Evolutionary conservation across 2,113 vertebrate genomes (phyloP), one percentile per base, ranked within the genome.

Genomic region (Calyptommatus sinebrachiatus): DNA sequence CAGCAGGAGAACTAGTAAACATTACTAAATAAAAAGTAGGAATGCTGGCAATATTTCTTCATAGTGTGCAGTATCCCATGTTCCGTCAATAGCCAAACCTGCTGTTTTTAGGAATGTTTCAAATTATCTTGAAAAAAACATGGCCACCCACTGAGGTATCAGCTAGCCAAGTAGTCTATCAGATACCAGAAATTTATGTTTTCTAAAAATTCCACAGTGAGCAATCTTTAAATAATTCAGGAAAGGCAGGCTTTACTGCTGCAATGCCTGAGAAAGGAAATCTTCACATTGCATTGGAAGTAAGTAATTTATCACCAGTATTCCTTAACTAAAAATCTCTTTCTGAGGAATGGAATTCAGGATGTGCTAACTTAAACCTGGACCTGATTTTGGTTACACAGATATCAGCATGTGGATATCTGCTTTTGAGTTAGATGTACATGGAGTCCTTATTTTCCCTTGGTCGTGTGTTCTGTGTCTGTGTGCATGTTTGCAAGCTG

Each of bases 31-130:
- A 4, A 31, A 45, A 20, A 20, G 16, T 41, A 35, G 14, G 76
- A 78, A 22, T 71, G 26, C 8, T 69, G 60, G 45, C 18, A 45
- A 50, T 31, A 20, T 53, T 70, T 72, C 46, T 77, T 9, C 62
- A 29, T 63, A 41, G 10, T 82, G 10, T 16, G 8, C 9, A n/a
- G 50, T 67, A 46, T 66, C 26, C 46, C 7, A 26, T 0, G 0
- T 53, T 69, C 61, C 41, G 6, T 81, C 45, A 66, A 79, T 76
- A 66, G 28, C 45, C 70, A 73, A 29, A 48, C 21, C 60, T 65
- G 12, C 70, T 80, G 29, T 29, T 73, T 73, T 73, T 66, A 41
- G 46, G 50, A 69, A 41, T 41, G 78, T 73, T 80, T 73, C 41
- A 48, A 73, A 80, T 57, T 31, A 73, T 11, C 41, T 48, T 28